These are phyloP conservation scores for Psittacula derbiana DNA, from an alignment of 2,797 vertebrate species.

Conservation along the genomic window DNA sequence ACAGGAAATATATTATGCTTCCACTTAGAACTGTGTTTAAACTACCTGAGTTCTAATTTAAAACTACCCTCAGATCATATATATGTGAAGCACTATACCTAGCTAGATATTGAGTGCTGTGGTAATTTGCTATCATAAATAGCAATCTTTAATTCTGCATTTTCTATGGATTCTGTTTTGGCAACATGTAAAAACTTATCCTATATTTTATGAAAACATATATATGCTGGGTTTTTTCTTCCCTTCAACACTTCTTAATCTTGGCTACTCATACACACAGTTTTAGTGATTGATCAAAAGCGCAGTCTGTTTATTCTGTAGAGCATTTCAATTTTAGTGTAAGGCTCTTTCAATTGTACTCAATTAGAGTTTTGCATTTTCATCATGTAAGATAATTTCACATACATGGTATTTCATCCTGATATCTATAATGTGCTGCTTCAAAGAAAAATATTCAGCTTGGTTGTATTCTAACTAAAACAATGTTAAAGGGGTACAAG, in stretches of 20 bases:
- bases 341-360: background rate
- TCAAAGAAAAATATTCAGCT: background rate
- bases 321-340: background rate
- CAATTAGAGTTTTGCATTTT: background rate
- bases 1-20: background rate
- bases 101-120: background rate
- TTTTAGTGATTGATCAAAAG: background rate
- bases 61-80: background rate
- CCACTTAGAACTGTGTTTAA: background rate
- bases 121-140: background rate
- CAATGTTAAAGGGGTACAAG: background rate
- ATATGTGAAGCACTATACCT: background rate
- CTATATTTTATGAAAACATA: background rate
- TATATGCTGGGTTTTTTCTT: too few relatives aligned
- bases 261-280: background rate
- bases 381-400: background rate
- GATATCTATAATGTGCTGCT: background rate
- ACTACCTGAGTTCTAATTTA: background rate
- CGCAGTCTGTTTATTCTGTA: background rate
- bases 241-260: rapidly evolving
- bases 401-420: background rate
- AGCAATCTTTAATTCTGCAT: background rate
- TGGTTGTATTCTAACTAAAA: background rate
- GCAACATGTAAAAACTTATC: background rate
- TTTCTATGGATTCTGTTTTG: background rate